Conservation (phyloP, 92 coral and sea anemone species). For the Isaurus tuberculatus region DNA sequence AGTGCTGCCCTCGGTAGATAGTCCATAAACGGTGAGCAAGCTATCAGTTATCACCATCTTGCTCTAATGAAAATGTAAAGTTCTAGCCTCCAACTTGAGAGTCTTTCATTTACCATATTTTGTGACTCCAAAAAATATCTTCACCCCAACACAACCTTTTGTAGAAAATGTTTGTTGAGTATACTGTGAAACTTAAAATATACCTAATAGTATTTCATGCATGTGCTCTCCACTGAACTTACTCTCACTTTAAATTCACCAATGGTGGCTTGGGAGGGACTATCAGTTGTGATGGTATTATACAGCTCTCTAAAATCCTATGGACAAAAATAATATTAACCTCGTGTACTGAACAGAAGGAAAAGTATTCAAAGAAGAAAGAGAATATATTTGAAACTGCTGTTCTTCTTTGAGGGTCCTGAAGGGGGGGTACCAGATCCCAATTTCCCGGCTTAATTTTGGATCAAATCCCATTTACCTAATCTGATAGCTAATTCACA, state of each 20-base stretch:
- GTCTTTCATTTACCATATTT: neutral
- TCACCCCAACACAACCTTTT: neutral
- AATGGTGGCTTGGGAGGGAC: neutral
- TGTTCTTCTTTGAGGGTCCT: too few species aligned
- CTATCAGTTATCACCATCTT: neutral
- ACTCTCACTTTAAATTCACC: neutral
- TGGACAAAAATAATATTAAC: neutral
- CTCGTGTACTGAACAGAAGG: neutral
- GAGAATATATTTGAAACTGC: too few species aligned
- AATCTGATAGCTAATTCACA: too few species aligned
- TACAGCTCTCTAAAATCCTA: neutral
- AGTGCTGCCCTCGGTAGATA: neutral
- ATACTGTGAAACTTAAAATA: too few species aligned
- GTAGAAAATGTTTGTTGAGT: too few species aligned
- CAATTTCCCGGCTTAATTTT: too few species aligned
- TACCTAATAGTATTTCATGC: too few species aligned
- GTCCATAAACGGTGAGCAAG: neutral
- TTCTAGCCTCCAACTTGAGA: slow-evolving; percentile 9
- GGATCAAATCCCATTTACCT: too few species aligned
- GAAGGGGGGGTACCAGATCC: too few species aligned
- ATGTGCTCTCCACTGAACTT: neutral
- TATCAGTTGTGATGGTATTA: neutral
- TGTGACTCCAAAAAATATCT: neutral
- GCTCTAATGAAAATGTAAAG: neutral
- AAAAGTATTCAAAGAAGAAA: neutral